Evolutionary conservation across 2,113 vertebrate species (phyloP).

Genomic region (Heteronetta atricapilla): DNA sequence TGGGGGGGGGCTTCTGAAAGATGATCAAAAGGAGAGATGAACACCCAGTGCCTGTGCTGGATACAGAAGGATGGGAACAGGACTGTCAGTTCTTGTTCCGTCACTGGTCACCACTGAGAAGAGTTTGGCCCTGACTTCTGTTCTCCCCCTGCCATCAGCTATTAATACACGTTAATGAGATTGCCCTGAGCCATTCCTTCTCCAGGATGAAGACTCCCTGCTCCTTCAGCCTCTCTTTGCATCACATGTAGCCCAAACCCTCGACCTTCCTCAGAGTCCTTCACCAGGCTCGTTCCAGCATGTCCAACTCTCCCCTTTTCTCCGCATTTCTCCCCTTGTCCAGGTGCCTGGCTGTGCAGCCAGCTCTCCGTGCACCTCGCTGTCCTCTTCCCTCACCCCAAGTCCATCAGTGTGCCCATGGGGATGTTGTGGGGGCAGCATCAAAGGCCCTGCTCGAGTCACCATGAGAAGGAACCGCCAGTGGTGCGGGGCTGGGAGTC

Average conservation of each 20-base stretch:
- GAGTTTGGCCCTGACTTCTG: too few relatives aligned
- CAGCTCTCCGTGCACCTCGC: neutral
- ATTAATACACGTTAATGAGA: neutral
- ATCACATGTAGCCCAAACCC: too few relatives aligned
- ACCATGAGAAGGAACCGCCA: neutral
- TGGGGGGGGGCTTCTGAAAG: neutral
- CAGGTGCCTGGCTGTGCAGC: neutral
- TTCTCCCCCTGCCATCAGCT: neutral
- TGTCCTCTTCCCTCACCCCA: neutral
- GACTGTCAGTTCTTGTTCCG: neutral
- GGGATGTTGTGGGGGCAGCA: neutral
- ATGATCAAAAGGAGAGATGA: fast-evolving
- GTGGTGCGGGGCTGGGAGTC: neutral
- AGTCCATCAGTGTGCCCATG: neutral
- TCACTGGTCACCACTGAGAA: neutral
- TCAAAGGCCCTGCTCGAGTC: neutral
- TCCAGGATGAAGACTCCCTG: neutral
- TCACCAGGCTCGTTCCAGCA: too few relatives aligned
- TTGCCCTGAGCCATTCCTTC: neutral
- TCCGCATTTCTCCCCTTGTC: neutral
- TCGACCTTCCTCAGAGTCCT: too few relatives aligned
- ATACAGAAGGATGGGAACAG: neutral
- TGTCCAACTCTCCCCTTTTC: neutral
- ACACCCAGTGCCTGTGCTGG: neutral
- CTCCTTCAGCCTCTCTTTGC: neutral